Conservation (phyloP, 2,888 invertebrate genomes). For the Margaritifera margaritifera region DNA sequence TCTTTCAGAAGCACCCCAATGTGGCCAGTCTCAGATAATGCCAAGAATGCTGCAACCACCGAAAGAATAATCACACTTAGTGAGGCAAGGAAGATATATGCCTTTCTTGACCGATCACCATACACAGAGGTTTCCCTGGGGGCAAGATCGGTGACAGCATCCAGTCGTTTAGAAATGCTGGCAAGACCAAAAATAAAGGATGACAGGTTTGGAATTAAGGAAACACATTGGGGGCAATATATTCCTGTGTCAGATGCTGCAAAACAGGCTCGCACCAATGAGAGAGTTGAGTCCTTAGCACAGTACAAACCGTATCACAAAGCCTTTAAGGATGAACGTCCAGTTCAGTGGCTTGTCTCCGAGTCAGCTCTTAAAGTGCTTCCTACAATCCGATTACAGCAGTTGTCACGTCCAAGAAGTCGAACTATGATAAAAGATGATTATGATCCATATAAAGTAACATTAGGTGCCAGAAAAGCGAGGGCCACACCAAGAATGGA, state of each 20-base stretch:
- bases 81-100: slow-evolving; percentile 43
- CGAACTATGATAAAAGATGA: slow-evolving; percentile 66
- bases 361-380: slow-evolving; percentile 58
- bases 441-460: slow-evolving; percentile 66
- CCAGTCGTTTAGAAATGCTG: slow-evolving; percentile 51
- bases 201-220: slow-evolving; percentile 44
- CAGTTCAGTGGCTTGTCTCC: slow-evolving; percentile 58
- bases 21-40: slow-evolving; percentile 55
- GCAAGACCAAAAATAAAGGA: slow-evolving; percentile 51
- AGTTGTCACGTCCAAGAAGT: slow-evolving; percentile 63
- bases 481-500: slow-evolving; percentile 59
- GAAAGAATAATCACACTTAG: slow-evolving; percentile 50
- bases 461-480: slow-evolving; percentile 52
- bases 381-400: slow-evolving; percentile 61
- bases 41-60: slow-evolving; percentile 46
- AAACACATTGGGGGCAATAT: slow-evolving; percentile 50
- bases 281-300: slow-evolving; percentile 56
- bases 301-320: slow-evolving; percentile 52
- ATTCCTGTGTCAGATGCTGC: slow-evolving; percentile 47
- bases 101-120: slow-evolving; percentile 52
- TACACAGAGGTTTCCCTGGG: slow-evolving; percentile 45
- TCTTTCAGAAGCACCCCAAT: slow-evolving; percentile 56
- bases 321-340: slow-evolving; percentile 50
- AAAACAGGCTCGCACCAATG: slow-evolving; percentile 42
- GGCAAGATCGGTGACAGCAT: slow-evolving; percentile 42